Percentiles rank a stretch among this genome's conserved stretches.
Conservation (phyloP, 2,113 vertebrate genomes). For the Mesembrinibis cayennensis region DNA sequence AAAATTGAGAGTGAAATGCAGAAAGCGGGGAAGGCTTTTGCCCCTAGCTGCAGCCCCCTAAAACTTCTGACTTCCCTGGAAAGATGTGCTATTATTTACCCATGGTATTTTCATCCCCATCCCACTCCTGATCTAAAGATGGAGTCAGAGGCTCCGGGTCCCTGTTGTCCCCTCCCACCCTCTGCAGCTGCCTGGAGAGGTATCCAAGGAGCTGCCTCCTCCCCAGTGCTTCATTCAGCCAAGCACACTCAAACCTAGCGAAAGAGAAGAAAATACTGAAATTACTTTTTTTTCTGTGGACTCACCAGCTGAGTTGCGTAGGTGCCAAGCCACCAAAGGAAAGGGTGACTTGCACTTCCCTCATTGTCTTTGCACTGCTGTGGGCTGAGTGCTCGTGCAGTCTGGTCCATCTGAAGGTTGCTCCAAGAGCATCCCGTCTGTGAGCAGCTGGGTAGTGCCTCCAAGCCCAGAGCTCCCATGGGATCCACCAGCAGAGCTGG, state of each 20-base stretch:
- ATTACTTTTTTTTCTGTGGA: neutral
- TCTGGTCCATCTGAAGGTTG: neutral
- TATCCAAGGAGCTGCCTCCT: conserved; percentile 37
- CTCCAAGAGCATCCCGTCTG: neutral
- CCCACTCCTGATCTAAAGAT: conserved; percentile 55
- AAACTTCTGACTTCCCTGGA: neutral
- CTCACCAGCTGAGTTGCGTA: neutral
- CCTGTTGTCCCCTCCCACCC: conserved; percentile 14
- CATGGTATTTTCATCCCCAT: conserved; percentile 18
- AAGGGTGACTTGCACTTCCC: neutral
- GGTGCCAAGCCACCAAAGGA: neutral
- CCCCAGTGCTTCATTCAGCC: neutral
- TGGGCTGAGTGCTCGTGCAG: neutral
- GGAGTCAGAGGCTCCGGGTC: conserved; percentile 7
- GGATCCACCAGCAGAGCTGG: neutral
- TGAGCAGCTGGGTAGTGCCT: neutral
- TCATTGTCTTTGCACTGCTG: accelerated
- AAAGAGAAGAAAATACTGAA: neutral
- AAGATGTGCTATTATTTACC: neutral
- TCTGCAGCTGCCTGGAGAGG: neutral
- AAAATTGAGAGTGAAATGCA: neutral
- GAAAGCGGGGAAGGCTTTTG: neutral
- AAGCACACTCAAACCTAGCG: neutral
- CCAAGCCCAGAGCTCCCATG: neutral
- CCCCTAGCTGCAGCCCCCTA: neutral